A percentile compares a stretch with the other conserved stretches of the same genome.
These are phyloP conservation scores for Dromiciops gliroides DNA, from an alignment of 2,113 vertebrate species.

Conservation along the genomic window DNA sequence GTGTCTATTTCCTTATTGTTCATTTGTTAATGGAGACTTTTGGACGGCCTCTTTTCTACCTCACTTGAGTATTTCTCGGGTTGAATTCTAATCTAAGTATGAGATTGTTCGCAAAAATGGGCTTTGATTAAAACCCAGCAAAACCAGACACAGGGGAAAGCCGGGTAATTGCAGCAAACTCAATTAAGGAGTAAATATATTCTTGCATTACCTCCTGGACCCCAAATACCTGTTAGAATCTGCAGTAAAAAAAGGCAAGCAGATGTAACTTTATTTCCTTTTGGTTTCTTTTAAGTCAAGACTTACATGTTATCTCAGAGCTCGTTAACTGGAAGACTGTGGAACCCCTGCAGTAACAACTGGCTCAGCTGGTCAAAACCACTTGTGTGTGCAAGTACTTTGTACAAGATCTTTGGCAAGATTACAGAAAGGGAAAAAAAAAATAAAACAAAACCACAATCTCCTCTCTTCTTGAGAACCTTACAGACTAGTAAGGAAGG, in stretches of 20 bases:
- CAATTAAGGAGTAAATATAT: constrained; percentile 41
- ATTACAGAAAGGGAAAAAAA: neutral
- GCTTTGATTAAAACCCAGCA: constrained; percentile 18
- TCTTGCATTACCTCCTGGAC: constrained; percentile 27
- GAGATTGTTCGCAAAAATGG: constrained; percentile 18
- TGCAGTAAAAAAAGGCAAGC: constrained; percentile 15
- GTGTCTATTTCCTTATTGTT: neutral
- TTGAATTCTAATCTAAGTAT: constrained; percentile 45
- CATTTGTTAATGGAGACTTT: neutral
- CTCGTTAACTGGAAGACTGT: neutral
- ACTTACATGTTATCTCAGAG: neutral
- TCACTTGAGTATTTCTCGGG: constrained; percentile 17
- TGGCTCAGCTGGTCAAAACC: neutral
- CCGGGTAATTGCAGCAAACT: constrained; percentile 23
- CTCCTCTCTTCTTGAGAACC: neutral
- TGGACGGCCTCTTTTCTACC: neutral
- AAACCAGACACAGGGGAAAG: constrained; percentile 19
- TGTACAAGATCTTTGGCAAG: neutral
- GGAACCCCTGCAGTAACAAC: neutral
- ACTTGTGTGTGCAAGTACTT: neutral
- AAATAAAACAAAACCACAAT: neutral
- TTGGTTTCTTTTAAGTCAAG: constrained; percentile 35
- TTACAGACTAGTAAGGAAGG: neutral
- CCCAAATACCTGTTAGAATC: constrained; percentile 10
- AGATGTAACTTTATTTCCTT: constrained; percentile 18